Evolutionary conservation across 2,888 invertebrate species (phyloP).

Genomic region (Euproctis similis): DNA sequence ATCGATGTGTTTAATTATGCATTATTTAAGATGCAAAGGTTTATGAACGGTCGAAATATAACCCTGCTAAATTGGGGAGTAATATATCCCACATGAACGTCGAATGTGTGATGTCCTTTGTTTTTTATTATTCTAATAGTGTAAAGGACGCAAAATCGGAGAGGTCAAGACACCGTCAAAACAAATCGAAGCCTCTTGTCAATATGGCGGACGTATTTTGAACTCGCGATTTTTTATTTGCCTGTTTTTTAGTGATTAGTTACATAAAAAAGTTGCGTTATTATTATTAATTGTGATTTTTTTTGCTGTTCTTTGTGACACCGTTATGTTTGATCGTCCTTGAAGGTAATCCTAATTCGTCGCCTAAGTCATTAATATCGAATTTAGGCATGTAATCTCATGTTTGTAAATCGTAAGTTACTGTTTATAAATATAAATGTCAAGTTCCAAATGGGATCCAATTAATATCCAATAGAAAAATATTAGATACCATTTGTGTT

Average conservation of each 20-base stretch:
- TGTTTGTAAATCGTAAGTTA: no score
- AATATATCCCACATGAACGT: conserved; percentile 24
- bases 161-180: conserved; percentile 72
- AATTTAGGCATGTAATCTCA: no score
- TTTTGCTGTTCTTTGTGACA: conserved; percentile 11
- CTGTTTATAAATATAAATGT: no score
- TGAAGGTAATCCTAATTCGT: conserved; percentile 22
- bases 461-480: no score
- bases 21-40: conserved; percentile 2
- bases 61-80: conserved; percentile 39
- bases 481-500: no score
- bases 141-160: conserved; percentile 64
- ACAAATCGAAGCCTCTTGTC: conserved; percentile 67
- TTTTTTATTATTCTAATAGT: conserved; percentile 45
- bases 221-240: conserved; percentile 34
- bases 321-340: conserved; percentile 18
- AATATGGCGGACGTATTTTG: conserved; percentile 66
- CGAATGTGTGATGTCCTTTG: conserved; percentile 29
- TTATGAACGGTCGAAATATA: conserved; percentile 30
- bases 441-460: no score
- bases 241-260: conserved; percentile 18
- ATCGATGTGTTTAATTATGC: conserved; percentile 1
- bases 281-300: conserved; percentile 11
- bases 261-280: conserved; percentile 10
- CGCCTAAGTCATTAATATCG: conserved; percentile 8